A percentile compares a stretch with the other conserved stretches of the same genome.
Evolutionary conservation across 2,113 vertebrate genomes (phyloP).

Genomic region (Haplochromis vanheusdeni): DNA sequence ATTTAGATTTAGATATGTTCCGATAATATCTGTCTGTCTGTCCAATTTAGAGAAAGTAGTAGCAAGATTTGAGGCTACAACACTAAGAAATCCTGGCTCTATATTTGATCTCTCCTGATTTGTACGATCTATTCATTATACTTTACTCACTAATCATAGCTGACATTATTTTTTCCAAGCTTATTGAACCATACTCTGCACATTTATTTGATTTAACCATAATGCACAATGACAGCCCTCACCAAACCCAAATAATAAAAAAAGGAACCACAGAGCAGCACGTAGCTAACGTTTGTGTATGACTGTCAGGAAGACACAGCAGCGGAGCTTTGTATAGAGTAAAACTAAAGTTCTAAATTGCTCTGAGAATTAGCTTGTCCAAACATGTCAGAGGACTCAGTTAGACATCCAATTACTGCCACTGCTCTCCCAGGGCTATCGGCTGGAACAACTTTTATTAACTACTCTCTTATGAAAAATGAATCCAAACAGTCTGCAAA

Average conservation of each 20-base stretch:
- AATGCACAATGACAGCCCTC: background rate
- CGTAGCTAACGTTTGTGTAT: background rate
- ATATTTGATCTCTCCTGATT: background rate
- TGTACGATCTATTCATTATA: background rate
- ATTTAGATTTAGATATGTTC: background rate
- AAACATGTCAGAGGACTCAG: constrained; percentile 69
- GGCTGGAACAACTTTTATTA: constrained; percentile 63
- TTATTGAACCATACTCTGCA: background rate
- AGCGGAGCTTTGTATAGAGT: constrained; percentile 36
- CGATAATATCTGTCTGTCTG: background rate
- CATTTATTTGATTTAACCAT: background rate
- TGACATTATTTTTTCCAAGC: background rate
- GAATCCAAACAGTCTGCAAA: constrained; percentile 39
- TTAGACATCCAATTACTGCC: constrained; percentile 70
- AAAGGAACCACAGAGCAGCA: background rate
- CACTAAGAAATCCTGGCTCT: background rate
- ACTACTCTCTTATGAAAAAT: constrained; percentile 58
- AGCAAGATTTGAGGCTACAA: background rate
- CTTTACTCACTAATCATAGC: background rate
- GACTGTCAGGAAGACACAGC: background rate
- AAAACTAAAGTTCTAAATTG: constrained; percentile 65
- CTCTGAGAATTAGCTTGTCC: constrained; percentile 63
- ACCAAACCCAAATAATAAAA: background rate
- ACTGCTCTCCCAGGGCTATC: constrained; percentile 45
- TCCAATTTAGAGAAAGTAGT: background rate